Evolutionary conservation across 2,113 vertebrate species (phyloP).

Genomic region (Carassius carassius): DNA sequence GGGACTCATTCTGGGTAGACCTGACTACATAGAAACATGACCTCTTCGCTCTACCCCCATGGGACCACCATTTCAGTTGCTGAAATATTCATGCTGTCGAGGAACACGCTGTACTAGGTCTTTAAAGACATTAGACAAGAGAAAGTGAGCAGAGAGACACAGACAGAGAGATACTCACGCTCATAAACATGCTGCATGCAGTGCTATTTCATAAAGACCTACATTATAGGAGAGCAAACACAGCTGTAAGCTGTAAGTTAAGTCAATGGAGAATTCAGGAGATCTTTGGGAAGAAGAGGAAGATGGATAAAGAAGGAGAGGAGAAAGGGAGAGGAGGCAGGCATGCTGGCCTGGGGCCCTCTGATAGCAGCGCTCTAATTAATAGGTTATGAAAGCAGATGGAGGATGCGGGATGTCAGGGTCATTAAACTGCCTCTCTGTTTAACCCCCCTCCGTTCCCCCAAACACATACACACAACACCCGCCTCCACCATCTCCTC

Average conservation of each 20-base stretch:
- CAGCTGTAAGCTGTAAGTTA: not conserved
- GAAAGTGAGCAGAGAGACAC: constrained; percentile 44
- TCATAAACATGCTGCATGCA: not conserved
- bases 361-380: too few relatives aligned
- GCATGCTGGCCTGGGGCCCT: constrained; percentile 42
- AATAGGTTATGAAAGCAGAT: constrained; percentile 73
- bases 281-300: constrained; percentile 14
- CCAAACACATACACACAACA: constrained; percentile 45
- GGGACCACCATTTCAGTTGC: constrained; percentile 38
- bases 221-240: not conserved
- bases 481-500: constrained; percentile 23
- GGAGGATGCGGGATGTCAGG: constrained; percentile 64
- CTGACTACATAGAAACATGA: constrained; percentile 33
- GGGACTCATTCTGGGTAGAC: constrained; percentile 28
- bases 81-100: constrained; percentile 41
- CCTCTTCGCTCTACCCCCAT: constrained; percentile 16
- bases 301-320: constrained; percentile 21
- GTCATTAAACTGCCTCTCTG: constrained; percentile 56
- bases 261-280: not conserved
- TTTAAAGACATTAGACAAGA: constrained; percentile 32
- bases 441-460: constrained; percentile 48
- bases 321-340: constrained; percentile 29
- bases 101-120: constrained; percentile 3
- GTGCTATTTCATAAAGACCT: not conserved
- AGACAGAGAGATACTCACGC: not conserved